Percentiles rank a stretch among this genome's conserved stretches.
Conservation (phyloP, 2,888 invertebrate species). For the Urechis unicinctus region DNA sequence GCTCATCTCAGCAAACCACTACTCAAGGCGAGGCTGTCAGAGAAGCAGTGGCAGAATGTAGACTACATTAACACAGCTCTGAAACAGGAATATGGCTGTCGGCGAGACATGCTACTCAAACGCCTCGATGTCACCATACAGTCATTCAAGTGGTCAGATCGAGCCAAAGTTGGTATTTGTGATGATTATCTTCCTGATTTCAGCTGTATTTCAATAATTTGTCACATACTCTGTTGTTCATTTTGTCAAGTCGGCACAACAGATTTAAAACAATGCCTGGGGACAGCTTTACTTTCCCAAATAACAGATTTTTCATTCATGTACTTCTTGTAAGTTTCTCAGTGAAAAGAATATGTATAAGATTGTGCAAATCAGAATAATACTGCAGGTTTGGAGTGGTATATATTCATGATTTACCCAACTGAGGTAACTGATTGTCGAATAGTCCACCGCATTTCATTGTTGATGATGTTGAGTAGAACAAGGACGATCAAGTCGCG, state of each 20-base stretch:
- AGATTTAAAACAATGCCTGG: neutral
- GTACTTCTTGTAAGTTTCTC: too few relatives aligned
- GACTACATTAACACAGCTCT: conserved; percentile 67
- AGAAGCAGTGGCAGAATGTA: conserved; percentile 76
- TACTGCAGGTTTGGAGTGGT: too few relatives aligned
- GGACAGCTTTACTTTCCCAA: too few relatives aligned
- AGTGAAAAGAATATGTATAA: too few relatives aligned
- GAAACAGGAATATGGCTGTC: conserved; percentile 71
- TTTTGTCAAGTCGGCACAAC: neutral
- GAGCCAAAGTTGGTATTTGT: conserved; percentile 56
- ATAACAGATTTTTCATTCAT: too few relatives aligned
- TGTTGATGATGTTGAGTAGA: too few relatives aligned
- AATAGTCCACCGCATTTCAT: too few relatives aligned
- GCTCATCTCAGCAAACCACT: conserved; percentile 70
- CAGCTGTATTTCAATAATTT: too few relatives aligned
- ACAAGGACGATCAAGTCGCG: conserved; percentile 61
- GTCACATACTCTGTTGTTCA: neutral
- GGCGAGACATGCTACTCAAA: conserved; percentile 81
- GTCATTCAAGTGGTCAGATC: conserved; percentile 69
- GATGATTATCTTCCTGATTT: conserved; percentile 1
- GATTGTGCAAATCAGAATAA: too few relatives aligned
- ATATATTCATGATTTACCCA: too few relatives aligned
- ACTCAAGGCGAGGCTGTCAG: conserved; percentile 65
- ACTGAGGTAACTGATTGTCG: too few relatives aligned
- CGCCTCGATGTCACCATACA: conserved; percentile 92